A percentile compares a stretch with the other conserved stretches of the same genome.
These are phyloP conservation scores for Intellagama lesueurii DNA, from an alignment of 2,797 vertebrate genomes.

Conservation along the genomic window DNA sequence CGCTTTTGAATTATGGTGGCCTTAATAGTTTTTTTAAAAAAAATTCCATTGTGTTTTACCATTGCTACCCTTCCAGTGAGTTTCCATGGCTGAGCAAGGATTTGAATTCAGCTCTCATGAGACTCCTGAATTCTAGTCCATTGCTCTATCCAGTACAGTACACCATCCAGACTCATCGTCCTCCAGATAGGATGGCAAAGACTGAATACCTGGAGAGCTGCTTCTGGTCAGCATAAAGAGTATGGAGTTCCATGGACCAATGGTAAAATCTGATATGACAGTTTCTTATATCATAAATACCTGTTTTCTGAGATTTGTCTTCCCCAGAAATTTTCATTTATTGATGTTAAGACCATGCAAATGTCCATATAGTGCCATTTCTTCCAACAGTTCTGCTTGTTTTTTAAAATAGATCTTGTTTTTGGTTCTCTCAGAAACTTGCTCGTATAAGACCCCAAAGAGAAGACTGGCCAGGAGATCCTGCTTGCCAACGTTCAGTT, in stretches of 20 bases:
- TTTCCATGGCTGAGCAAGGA: too few species aligned
- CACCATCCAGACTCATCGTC: too few species aligned
- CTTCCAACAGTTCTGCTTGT: neutral
- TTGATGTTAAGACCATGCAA: neutral
- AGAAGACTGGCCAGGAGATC: slow-evolving; percentile 69
- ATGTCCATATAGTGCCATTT: neutral
- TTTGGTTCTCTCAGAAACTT: slow-evolving; percentile 65
- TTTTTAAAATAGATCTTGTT: neutral
- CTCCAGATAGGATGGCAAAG: neutral
- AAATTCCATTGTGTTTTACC: too few species aligned
- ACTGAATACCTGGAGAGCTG: too few species aligned
- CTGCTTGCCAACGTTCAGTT: slow-evolving; percentile 75
- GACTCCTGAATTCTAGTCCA: too few species aligned
- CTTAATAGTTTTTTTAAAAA: too few species aligned
- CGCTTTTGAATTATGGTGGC: too few species aligned
- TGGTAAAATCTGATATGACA: neutral
- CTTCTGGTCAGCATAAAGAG: too few species aligned
- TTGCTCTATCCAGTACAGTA: too few species aligned
- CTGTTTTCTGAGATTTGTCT: neutral
- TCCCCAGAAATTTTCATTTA: neutral
- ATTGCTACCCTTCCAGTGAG: too few species aligned
- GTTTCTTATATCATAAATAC: neutral
- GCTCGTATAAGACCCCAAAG: slow-evolving; percentile 77
- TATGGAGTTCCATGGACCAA: neutral
- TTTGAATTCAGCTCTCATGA: too few species aligned